Conservation (phyloP, 1,140 invertebrate genomes). For the Palaemon carinicauda region DNA sequence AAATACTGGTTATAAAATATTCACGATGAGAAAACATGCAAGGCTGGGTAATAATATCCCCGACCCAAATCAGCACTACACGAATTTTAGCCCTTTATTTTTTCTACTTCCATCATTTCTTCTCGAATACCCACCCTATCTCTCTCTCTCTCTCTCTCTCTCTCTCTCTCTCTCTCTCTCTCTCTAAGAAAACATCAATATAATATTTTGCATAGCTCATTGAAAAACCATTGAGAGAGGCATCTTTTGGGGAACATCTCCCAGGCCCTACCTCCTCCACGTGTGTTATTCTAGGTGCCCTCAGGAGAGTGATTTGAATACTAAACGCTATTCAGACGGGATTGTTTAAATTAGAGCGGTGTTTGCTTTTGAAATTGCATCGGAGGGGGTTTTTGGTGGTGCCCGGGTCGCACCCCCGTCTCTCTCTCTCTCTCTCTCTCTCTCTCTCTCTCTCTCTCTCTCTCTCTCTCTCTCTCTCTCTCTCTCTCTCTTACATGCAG, state of each 20-base stretch:
- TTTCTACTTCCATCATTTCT: not conserved
- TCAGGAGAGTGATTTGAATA: conserved; percentile 29
- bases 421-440: too few species aligned
- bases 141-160: not conserved
- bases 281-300: conserved; percentile 26
- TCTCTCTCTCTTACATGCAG: too few species aligned
- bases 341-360: conserved; percentile 38
- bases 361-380: conserved; percentile 43
- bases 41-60: too few species aligned
- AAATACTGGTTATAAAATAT: too few species aligned
- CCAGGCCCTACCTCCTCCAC: not conserved
- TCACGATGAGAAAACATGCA: too few species aligned
- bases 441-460: too few species aligned
- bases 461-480: too few species aligned
- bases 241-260: not conserved
- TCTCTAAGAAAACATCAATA: not conserved
- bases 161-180: not conserved
- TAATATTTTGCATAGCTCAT: not conserved
- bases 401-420: not conserved
- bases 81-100: too few species aligned
- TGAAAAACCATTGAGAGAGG: not conserved
- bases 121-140: not conserved
- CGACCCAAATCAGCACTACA: too few species aligned
- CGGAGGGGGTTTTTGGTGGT: not conserved
- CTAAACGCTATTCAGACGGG: conserved; percentile 35